Base-by-base conservation (phyloP, 1,140 invertebrate species). In the Cydia fagiglandana region DNA sequence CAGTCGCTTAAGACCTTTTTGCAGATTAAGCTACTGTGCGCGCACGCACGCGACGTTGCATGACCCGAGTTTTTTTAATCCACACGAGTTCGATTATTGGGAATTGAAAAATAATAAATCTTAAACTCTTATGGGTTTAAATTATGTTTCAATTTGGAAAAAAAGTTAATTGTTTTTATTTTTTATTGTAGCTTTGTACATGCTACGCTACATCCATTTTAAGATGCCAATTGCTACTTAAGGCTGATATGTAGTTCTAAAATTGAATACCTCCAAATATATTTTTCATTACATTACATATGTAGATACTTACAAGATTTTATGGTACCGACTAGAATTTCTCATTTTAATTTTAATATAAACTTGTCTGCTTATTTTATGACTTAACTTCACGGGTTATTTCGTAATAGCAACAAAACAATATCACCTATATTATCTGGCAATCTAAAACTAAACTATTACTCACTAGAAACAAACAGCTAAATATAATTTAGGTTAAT, bases 31-130 rank as follows among this genome's bases (percentile, higher is more conserved):
- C 75, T 76, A 70, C 75, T 70, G 66, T 76, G 45, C 75, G 66
- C 68, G 50, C 34, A 53, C 75, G 75, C 75, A 76, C 75, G 75
- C 75, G 75, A 76, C 75, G 75, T 76, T 76, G 75, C 75, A 76
- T 76, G 75, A 73, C 53, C 66, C 17, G 68, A 28, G 10, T 76
- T 73, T 73, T 73, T 73, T 53, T 73, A n/a, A 45, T 73, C 70
- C n/a, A 53, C 28, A 17, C 66, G 66, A n/a, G 38, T 24, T 38
- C 47, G 47, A 28, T 73, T 28, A 73, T 73, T 73, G 41, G 15
- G 73, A 70, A 70, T 70, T 38, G 66, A 41, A 70, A 70, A 70
- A 70, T 70, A 70, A 70, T 70, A 73, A 73, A 73, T 50, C 73
- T 24, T 53, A 41, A 45, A 47, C 24, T 5, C 28, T 73, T 17